Percentiles rank a stretch among this genome's conserved stretches.
Conservation (phyloP, 2,113 vertebrate genomes). For the Pollimyrus isidori region DNA sequence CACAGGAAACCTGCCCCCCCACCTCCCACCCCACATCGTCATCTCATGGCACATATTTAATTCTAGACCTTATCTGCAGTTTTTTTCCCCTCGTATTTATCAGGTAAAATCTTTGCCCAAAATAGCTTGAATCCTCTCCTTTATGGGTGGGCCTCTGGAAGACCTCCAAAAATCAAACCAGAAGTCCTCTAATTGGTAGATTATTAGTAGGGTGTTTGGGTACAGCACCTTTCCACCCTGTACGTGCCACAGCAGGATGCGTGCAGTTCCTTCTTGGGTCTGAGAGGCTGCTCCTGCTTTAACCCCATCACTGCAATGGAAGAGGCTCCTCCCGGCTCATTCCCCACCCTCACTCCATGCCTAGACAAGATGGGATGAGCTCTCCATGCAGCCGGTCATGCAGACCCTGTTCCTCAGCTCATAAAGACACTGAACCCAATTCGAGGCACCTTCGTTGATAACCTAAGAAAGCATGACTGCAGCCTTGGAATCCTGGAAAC, state of each 20-base stretch:
- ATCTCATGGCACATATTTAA: background rate
- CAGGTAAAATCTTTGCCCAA: background rate
- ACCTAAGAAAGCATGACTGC: background rate
- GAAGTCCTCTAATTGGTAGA: conserved; percentile 4
- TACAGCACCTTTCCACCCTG: background rate
- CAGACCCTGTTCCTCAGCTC: background rate
- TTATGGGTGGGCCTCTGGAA: background rate
- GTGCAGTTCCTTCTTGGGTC: background rate
- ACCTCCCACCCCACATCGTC: background rate
- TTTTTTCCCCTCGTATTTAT: background rate
- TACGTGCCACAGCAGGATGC: background rate
- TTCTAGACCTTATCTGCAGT: background rate
- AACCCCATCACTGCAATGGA: background rate
- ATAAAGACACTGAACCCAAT: background rate
- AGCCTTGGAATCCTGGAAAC: background rate
- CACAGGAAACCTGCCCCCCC: background rate
- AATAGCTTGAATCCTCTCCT: background rate
- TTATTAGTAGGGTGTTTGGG: conserved; percentile 6
- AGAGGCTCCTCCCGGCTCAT: background rate
- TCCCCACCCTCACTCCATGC: background rate
- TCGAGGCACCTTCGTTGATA: background rate
- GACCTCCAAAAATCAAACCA: background rate
- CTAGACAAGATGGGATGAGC: background rate
- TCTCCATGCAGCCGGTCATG: background rate
- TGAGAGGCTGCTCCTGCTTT: background rate